A percentile compares a stretch with the other conserved stretches of the same genome.
phyloP scores from a whole-genome alignment of 37 sponge, comb jelly and placozoan genomes.

The Chondrilla cf. caribensis region DNA sequence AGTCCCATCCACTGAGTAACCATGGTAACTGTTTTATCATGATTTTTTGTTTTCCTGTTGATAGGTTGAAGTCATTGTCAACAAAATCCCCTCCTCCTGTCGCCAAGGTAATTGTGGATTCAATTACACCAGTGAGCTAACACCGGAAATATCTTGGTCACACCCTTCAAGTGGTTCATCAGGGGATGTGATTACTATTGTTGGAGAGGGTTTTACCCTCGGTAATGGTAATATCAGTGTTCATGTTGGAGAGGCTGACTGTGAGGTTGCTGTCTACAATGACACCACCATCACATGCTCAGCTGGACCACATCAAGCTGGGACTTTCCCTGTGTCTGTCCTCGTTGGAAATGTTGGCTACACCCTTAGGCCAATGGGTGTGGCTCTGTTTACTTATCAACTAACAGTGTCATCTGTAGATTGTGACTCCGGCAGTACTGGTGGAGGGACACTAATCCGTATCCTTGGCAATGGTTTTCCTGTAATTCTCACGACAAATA shows the following conservation, averaged over 20 bases:
- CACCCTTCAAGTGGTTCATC: slow-evolving; percentile 11
- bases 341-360: slow-evolving; percentile 22
- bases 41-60: too few relatives aligned
- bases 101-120: slow-evolving; percentile 48
- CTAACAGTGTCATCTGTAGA: slow-evolving; percentile 36
- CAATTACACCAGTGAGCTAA: slow-evolving; percentile 19
- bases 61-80: slow-evolving; percentile 77
- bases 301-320: slow-evolving; percentile 47
- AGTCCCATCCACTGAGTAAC: slow-evolving; percentile 1
- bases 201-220: slow-evolving; percentile 23
- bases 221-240: background rate
- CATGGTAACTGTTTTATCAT: background rate
- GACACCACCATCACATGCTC: slow-evolving; percentile 37
- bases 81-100: slow-evolving; percentile 76
- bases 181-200: background rate
- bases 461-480: slow-evolving; percentile 62
- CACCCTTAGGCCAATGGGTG: background rate
- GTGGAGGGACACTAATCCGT: slow-evolving; percentile 49
- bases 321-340: slow-evolving; percentile 28
- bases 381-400: slow-evolving; percentile 35
- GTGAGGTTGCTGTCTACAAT: background rate
- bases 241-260: background rate
- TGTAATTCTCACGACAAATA: background rate
- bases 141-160: slow-evolving; percentile 3
- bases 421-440: slow-evolving; percentile 28